Percentiles rank a stretch among this genome's conserved stretches.
Conservation (phyloP, 2,797 vertebrate species). For the Petrocephalus schoutedeni region DNA sequence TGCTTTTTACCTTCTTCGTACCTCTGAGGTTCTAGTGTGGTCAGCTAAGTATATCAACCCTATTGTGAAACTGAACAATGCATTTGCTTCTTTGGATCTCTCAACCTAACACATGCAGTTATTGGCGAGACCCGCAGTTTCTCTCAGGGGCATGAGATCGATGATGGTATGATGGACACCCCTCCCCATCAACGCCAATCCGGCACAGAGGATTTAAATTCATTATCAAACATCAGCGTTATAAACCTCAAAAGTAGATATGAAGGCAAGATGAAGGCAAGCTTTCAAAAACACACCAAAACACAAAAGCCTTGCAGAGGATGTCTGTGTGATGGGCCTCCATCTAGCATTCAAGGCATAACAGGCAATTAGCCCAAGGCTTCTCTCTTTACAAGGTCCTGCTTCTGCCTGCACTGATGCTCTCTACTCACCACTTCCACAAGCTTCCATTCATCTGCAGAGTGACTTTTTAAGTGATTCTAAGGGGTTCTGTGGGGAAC, state of each 20-base stretch:
- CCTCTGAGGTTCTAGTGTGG: not conserved
- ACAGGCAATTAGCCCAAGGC: not conserved
- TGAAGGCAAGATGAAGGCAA: not conserved
- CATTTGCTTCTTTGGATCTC: not conserved
- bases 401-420: not conserved
- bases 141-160: not conserved
- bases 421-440: conserved; percentile 20
- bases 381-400: not conserved
- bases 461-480: conserved; percentile 44
- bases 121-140: not conserved
- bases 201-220: not conserved
- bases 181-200: not conserved
- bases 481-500: conserved; percentile 44
- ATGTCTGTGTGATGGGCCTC: not conserved
- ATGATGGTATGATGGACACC: not conserved
- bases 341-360: not conserved
- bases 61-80: not conserved
- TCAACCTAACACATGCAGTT: not conserved
- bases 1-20: conserved; percentile 1
- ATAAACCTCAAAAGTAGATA: not conserved
- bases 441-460: conserved; percentile 38
- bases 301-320: not conserved
- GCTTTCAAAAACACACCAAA: not conserved
- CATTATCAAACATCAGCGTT: not conserved
- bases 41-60: not conserved